A percentile compares a stretch with the other conserved stretches of the same genome.
phyloP scores from a whole-genome alignment of 2,113 vertebrate species.

The Clinocottus analis region DNA sequence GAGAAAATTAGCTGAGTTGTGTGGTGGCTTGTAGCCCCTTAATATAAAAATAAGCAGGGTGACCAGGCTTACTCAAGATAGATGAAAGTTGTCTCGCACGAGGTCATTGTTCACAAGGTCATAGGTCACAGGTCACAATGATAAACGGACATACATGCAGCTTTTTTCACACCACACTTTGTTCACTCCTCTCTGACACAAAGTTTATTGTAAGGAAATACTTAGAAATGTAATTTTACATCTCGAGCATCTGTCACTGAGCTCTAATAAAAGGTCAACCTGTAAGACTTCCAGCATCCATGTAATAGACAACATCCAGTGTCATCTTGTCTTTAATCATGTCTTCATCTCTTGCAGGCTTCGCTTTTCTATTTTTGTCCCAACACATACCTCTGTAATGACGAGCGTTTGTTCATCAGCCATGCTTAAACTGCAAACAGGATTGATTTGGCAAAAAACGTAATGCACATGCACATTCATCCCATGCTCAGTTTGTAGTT shows the following conservation, averaged over 20 bases:
- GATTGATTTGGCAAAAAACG: conserved; percentile 75
- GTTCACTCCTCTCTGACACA: neutral
- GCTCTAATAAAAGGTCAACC: conserved; percentile 10
- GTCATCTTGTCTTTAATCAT: conserved; percentile 53
- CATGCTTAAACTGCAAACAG: conserved; percentile 73
- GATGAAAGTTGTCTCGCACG: conserved; percentile 60
- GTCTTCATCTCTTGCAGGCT: conserved; percentile 4
- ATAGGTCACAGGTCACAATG: conserved; percentile 31
- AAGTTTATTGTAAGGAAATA: neutral
- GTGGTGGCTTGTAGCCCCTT: conserved; percentile 48
- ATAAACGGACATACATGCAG: conserved; percentile 17
- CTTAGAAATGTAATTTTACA: neutral
- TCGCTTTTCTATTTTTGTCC: conserved; percentile 31
- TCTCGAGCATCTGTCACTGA: neutral
- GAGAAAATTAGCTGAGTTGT: conserved; percentile 67
- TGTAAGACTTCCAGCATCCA: conserved; percentile 17
- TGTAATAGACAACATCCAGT: conserved; percentile 26
- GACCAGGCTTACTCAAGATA: conserved; percentile 50
- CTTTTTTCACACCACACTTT: conserved; percentile 3
- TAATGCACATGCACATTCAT: conserved; percentile 66
- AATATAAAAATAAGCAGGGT: conserved; percentile 54
- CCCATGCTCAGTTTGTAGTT: conserved; percentile 71
- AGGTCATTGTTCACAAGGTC: conserved; percentile 27
- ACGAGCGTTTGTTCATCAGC: conserved; percentile 57
- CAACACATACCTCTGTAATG: conserved; percentile 42